A percentile compares a stretch with the other conserved stretches of the same genome.
Conservation (phyloP, 2,888 invertebrate species). For the Ophion slaviceki region DNA sequence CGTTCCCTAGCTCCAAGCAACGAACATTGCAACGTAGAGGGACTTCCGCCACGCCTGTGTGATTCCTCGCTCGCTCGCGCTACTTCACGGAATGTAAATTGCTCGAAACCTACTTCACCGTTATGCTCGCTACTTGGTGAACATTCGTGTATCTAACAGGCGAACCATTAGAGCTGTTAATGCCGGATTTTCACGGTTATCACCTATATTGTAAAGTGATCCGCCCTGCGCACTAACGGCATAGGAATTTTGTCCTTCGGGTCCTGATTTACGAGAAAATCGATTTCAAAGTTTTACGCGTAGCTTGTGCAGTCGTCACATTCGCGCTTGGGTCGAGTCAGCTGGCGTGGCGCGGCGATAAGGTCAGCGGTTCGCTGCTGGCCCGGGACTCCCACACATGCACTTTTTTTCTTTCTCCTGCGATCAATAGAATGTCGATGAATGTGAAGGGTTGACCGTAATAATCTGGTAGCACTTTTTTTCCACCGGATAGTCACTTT, state of each 20-base stretch:
- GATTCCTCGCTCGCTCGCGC: conserved; percentile 57
- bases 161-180: background rate
- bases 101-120: conserved; percentile 71
- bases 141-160: conserved; percentile 39
- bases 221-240: background rate
- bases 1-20: conserved; percentile 43
- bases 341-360: background rate
- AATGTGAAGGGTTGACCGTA: background rate
- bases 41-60: conserved; percentile 68
- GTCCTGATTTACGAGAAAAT: no score
- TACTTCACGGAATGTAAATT: conserved; percentile 71
- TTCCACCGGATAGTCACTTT: background rate
- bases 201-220: background rate
- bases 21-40: conserved; percentile 56
- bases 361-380: background rate
- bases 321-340: background rate
- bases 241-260: background rate
- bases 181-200: background rate
- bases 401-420: background rate
- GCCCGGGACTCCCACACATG: background rate
- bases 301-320: no score
- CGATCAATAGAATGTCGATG: background rate
- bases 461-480: background rate
- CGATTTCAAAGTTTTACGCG: no score
- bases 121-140: conserved; percentile 63